phyloP scores from a whole-genome alignment of 2,113 vertebrate species.

The Rhinopomastus cyanomelas region DNA sequence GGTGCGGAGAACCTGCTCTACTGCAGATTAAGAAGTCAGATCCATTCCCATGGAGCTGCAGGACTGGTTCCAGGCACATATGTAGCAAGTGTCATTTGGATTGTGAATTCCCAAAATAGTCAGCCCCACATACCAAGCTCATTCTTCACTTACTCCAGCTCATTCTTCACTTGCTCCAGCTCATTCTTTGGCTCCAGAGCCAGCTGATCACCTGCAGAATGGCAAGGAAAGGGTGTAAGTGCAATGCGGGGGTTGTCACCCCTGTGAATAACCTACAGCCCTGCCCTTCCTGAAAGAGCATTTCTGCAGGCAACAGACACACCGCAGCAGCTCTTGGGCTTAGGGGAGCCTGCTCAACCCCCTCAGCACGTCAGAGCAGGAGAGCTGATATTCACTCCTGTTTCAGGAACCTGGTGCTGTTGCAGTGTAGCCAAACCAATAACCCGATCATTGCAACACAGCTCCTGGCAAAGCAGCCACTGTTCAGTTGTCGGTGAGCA shows the following conservation, averaged over 20 bases:
- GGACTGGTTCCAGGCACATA: background rate
- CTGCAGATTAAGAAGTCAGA: background rate
- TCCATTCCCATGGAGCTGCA: background rate
- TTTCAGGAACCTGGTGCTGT: background rate
- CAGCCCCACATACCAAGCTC: background rate
- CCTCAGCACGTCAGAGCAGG: background rate
- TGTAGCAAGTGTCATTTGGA: background rate
- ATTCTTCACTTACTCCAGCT: background rate
- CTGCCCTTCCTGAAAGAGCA: background rate
- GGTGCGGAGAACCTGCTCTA: background rate
- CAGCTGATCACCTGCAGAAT: conserved; percentile 13
- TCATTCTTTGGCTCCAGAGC: background rate
- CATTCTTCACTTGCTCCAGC: background rate
- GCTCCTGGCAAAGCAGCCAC: background rate
- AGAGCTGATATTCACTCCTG: background rate
- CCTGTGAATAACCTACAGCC: background rate
- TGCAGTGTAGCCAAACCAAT: background rate
- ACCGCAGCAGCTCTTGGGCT: background rate
- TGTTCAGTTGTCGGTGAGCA: fast-evolving
- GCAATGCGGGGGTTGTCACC: background rate
- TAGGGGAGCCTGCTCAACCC: background rate
- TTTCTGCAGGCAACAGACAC: background rate
- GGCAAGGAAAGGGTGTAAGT: background rate
- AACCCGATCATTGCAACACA: fast-evolving
- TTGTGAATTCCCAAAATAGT: background rate